These are phyloP conservation scores for Harpalus rufipes DNA, from an alignment of 2,888 invertebrate genomes.

Conservation along the genomic window DNA sequence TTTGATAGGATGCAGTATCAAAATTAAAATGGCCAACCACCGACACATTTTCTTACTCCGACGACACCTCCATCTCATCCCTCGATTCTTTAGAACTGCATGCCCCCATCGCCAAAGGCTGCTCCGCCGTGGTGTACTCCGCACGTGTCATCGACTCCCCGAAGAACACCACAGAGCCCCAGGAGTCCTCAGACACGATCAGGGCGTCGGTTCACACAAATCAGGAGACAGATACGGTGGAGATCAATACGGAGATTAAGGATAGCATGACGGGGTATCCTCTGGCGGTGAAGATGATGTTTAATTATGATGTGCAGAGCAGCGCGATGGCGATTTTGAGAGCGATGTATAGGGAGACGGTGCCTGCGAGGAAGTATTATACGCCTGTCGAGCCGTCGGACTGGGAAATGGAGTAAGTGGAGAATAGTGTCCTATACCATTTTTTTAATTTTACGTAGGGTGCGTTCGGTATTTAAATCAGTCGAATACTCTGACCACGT, in stretches of 20 bases:
- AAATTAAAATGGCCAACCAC: constrained; percentile 80
- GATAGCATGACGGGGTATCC: constrained; percentile 78
- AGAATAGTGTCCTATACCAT: not conserved
- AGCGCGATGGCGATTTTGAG: constrained; percentile 87
- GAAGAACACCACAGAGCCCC: constrained; percentile 70
- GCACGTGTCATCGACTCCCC: constrained; percentile 78
- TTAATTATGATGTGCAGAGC: constrained; percentile 92
- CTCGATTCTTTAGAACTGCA: constrained; percentile 82
- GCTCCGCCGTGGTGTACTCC: constrained; percentile 89
- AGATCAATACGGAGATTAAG: constrained; percentile 54
- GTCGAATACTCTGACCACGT: no score
- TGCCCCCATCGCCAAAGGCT: constrained; percentile 87
- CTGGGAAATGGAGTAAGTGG: constrained; percentile 80
- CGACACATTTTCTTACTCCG: constrained; percentile 75
- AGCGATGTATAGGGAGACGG: constrained; percentile 90
- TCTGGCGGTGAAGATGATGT: constrained; percentile 94
- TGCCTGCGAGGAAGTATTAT: constrained; percentile 83
- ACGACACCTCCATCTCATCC: constrained; percentile 73
- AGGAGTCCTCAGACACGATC: constrained; percentile 65
- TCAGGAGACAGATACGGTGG: constrained; percentile 13
- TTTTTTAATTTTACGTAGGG: no score
- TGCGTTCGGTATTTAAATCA: no score
- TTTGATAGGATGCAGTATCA: constrained; percentile 80
- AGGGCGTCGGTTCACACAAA: constrained; percentile 2
- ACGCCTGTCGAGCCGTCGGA: constrained; percentile 77